phyloP scores from a whole-genome alignment of 2,888 invertebrate genomes.

The Tipula confusa region DNA sequence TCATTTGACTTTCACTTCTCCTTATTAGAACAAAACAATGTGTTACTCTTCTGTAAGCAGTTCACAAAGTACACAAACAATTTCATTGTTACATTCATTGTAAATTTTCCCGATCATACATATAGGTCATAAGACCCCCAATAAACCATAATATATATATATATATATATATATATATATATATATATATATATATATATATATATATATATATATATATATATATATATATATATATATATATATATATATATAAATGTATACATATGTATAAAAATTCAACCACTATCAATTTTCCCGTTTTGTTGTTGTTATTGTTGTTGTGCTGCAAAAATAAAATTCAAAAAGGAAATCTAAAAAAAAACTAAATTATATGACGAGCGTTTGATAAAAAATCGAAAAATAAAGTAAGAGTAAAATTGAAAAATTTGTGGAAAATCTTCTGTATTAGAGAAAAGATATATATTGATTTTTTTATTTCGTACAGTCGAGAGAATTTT shows the following conservation, averaged over 20 bases:
- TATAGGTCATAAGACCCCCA: too few relatives aligned
- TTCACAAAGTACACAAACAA: too few relatives aligned
- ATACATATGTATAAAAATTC: not conserved
- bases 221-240: too few relatives aligned
- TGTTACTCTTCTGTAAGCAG: too few relatives aligned
- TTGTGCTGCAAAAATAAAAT: too few relatives aligned
- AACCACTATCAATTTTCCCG: not conserved
- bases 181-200: too few relatives aligned
- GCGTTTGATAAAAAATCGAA: not conserved
- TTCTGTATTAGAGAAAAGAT: not conserved
- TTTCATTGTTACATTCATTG: not conserved
- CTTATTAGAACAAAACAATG: too few relatives aligned
- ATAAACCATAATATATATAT: too few relatives aligned
- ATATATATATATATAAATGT: not conserved
- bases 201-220: too few relatives aligned
- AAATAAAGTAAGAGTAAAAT: not conserved
- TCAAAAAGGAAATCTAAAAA: not conserved
- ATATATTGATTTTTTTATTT: not conserved
- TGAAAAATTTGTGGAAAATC: not conserved
- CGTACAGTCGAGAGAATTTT: not conserved
- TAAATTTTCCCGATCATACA: not conserved
- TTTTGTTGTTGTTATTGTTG: not conserved
- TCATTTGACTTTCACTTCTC: too few relatives aligned
- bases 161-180: too few relatives aligned
- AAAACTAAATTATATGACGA: not conserved